Base-by-base conservation (phyloP, 2,888 invertebrate species). In the Ophonus ardosiacus region DNA sequence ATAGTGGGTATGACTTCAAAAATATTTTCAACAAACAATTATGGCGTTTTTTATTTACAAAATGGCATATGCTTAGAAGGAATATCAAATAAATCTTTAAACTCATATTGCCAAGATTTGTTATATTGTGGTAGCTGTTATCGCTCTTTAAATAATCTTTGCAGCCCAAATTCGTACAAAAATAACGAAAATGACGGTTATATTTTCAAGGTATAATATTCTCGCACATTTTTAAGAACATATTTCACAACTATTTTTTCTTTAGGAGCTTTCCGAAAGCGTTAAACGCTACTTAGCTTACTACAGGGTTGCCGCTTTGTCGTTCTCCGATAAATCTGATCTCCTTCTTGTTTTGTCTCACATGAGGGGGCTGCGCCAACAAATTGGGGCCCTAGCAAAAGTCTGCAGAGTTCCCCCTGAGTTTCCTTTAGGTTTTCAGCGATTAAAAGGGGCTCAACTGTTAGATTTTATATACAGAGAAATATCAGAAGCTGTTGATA, bases 381-480 rank as follows among this genome's bases (percentile, higher is more conserved):
- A 94, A 87, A 92, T 94, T 8, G 92, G 92, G 86, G 92, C 93
- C 10, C 89, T 94, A 74, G 92, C 93, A 0, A 92, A 92, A 7
- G 92, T 94, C 63, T 94, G 93, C 88, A 93, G 93, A 89, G 89
- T 93, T 85, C 92, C 90, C 59, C 90, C 56, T 13, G 91, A 89
- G 68, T 90, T 90, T 17, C 90, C 88, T 86, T 86, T 85, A 6
- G 88, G 89, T 86, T 87, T 88, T 59, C 86, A 88, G 59, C 88
- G 90, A 38, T 90, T 90, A 0, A 88, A 91, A 87, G 95, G 95
- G 1, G 93, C 93, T 0, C 93, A 93, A 38, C 90, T 95, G 51
- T 92, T 95, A 90, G 94, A 94, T 56, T 94, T 94, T 88, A 90
- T 95, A 84, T 95, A 95, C 88, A 92, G 93, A 83, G 94, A 94